Conservation (phyloP, 1,140 invertebrate genomes). For the Penaeus indicus region DNA sequence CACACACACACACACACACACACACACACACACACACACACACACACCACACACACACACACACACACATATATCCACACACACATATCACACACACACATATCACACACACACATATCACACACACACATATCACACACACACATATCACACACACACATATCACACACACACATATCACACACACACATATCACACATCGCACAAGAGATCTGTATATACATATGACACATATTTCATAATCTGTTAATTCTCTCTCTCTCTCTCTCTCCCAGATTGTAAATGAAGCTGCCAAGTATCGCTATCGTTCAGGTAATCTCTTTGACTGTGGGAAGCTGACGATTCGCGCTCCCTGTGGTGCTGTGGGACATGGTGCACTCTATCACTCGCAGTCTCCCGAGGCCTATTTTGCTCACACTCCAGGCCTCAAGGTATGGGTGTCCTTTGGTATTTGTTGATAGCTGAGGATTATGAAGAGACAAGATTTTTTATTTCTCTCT, state of each 20-base stretch:
- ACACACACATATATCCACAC: too few relatives aligned
- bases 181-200: too few relatives aligned
- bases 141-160: too few relatives aligned
- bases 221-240: background rate
- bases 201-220: background rate
- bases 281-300: slow-evolving; percentile 90
- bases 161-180: too few relatives aligned
- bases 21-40: background rate
- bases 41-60: background rate
- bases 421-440: slow-evolving; percentile 87
- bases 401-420: slow-evolving; percentile 96
- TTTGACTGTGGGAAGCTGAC: slow-evolving; percentile 95
- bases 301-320: slow-evolving; percentile 92
- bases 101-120: too few relatives aligned
- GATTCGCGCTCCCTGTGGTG: slow-evolving; percentile 85
- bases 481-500: background rate
- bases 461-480: background rate
- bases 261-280: slow-evolving; percentile 71
- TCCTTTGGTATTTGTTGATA: background rate
- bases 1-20: too few relatives aligned
- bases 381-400: slow-evolving; percentile 99
- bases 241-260: background rate
- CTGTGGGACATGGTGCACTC: slow-evolving; percentile 87
- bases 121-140: too few relatives aligned
- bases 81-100: too few relatives aligned